Base-by-base conservation (phyloP, 1,140 invertebrate genomes). In the Ostrea denselamellosa region DNA sequence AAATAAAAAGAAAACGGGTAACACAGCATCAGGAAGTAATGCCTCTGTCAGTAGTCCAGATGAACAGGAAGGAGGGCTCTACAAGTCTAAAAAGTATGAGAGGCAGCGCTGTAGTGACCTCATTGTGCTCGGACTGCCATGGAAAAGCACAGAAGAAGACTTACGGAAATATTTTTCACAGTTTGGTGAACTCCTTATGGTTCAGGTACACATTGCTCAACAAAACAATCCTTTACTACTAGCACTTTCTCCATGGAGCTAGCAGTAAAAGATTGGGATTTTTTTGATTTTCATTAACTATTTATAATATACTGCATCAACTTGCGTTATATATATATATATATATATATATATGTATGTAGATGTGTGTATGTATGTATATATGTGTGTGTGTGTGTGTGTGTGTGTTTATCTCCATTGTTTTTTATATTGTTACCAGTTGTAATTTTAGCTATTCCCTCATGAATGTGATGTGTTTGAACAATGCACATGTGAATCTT, bases 21-120 rank as follows among this genome's bases (percentile, higher is more conserved):
- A 28, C 44, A 62, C 51, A 9, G 56, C 56, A 34, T 44, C 68
- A 54, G 71, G 54, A 82, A 86, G 28, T 54, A 71, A 71, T 25
- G 65, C 77, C 19, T 71, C 77, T 81, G 44, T 34, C 68, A 86
- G 77, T 28, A 44, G 65, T 22, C 34, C 52, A 17, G 82, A 83
- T 8, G 71, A 86, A 83, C 85, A 88, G 10, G 85, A 86, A 51
- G 82, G 71, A 53, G 71, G 85, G 14, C 22, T 68, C 28, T 34
- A 54, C 10, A 86, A 62, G 12, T 85, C 71, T 10, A 87, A 87
- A 44, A 86, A 86, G 53, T 83, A 87, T 77, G 89, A 89, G 58
- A 87, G 85, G 82, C 85, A 87, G 98, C 90, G 98, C 92, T 99
- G 98, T 95, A 98, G 98, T 89, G 98, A 99, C 95, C 96, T 99